A percentile compares a stretch with the other conserved stretches of the same genome.
These are phyloP conservation scores for Apamea monoglypha DNA, from an alignment of 2,888 invertebrate species.

Conservation along the genomic window DNA sequence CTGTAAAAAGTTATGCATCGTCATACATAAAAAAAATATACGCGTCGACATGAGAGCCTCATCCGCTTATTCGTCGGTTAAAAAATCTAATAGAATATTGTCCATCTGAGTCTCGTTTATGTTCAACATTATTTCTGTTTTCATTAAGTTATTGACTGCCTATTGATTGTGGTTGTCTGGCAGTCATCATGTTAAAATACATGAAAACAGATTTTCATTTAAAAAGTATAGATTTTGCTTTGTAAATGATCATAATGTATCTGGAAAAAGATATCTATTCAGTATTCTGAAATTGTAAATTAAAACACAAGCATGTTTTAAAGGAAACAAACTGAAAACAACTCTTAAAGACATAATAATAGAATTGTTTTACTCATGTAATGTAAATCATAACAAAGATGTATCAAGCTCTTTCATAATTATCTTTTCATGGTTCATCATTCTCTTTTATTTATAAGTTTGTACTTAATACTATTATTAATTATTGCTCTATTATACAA, in stretches of 20 bases:
- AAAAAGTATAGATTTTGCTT: background rate
- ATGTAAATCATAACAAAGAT: background rate
- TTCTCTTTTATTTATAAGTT: background rate
- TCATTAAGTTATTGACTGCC: background rate
- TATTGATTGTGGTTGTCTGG: too few species aligned
- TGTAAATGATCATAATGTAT: too few species aligned
- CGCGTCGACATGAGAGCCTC: too few species aligned
- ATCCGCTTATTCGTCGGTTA: too few species aligned
- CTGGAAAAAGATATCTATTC: background rate
- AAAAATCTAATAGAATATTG: background rate
- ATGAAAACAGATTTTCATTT: background rate
- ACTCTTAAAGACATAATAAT: background rate
- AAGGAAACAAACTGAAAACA: background rate
- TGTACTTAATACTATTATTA: background rate
- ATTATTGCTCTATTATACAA: background rate
- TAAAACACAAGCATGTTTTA: background rate
- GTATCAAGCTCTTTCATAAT: constrained; percentile 11
- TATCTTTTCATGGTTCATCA: background rate
- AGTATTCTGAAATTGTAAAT: background rate
- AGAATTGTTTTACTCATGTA: background rate
- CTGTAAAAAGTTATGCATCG: too few species aligned
- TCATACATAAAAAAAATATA: too few species aligned
- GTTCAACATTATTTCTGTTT: background rate
- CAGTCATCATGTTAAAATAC: too few species aligned
- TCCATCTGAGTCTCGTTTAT: too few species aligned